Base-by-base conservation (phyloP, 2,888 invertebrate species). In the Noctuana brunneofusca region DNA sequence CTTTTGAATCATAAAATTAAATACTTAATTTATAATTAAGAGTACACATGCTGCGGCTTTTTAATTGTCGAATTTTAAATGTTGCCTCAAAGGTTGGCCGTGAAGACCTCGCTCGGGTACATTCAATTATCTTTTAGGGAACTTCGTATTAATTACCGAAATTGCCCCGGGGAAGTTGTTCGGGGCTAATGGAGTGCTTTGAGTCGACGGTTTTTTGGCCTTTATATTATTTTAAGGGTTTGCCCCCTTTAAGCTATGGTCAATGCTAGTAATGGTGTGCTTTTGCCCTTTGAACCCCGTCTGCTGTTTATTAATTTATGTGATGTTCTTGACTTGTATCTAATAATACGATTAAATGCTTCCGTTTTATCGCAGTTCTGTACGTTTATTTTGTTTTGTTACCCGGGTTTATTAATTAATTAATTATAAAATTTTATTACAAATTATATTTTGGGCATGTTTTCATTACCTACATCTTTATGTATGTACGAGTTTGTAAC, bases 41-140 rank as follows among this genome's bases (percentile, higher is more conserved):
- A n/a, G 35, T 35, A 35, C 6, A 1, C 6, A 35, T n/a, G n/a
- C n/a, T 16, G 41, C 1, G 41, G 41, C 16, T 41, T 41, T 41
- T 16, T 8, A 8, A 41, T 12, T 14, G 0, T 49, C n/a, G 22
- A 24, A 46, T 18, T 46, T 20, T 46, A 46, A 46, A 46, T n/a
- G 41, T 16, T 41, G 8, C 20, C 46, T 46, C 20, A 46, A 20
- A 46, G 20, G 20, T 20, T 20, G 1, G 16, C 16, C 41, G 16
- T 20, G 14, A 27, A 35, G 9, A 16, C 30, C 43, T 49, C 22
- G 49, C 49, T 35, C n/a, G 35, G 35, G 35, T 8, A 66, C 55
- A 64, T 66, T 67, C 63, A 68, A 69, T 69, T 69, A 67, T 60
- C 63, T 66, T 63, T 67, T 65, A 58, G 65, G 35, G 57, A 69